phyloP scores from a whole-genome alignment of 2,113 vertebrate species.

The Pluvialis apricaria region DNA sequence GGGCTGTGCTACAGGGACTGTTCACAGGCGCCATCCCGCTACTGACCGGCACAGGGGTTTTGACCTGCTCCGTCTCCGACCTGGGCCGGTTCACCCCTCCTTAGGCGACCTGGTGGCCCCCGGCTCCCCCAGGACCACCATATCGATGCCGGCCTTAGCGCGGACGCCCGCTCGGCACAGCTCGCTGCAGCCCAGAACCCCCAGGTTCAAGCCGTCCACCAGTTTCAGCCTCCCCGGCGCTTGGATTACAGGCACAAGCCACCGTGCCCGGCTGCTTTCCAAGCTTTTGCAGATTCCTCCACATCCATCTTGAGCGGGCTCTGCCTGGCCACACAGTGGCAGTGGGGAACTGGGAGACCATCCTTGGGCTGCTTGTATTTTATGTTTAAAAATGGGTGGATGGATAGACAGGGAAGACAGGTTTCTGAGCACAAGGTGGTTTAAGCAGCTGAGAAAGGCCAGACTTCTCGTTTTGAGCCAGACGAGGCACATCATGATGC shows the following conservation, averaged over 20 bases:
- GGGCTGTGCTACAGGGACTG: constrained; percentile 75
- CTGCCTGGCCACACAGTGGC: not conserved
- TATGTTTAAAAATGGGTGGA: accelerated
- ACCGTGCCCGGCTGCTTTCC: constrained; percentile 64
- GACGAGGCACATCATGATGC: not conserved
- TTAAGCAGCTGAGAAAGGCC: not conserved
- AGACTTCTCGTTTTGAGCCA: accelerated
- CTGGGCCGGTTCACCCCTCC: constrained; percentile 60
- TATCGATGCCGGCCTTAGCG: constrained; percentile 57
- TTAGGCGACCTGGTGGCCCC: constrained; percentile 13
- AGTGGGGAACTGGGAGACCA: not conserved
- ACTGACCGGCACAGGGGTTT: constrained; percentile 69
- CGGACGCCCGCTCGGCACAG: constrained; percentile 65
- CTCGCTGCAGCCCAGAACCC: constrained; percentile 11
- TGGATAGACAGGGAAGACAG: too few species aligned
- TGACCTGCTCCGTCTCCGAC: constrained; percentile 69
- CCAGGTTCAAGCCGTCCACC: constrained; percentile 66
- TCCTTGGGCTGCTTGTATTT: not conserved
- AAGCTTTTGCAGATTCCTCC: not conserved
- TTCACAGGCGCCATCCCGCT: constrained; percentile 68
- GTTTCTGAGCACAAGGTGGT: not conserved
- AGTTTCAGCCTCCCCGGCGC: constrained; percentile 74
- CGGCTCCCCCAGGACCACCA: constrained; percentile 47
- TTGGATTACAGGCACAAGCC: constrained; percentile 85
- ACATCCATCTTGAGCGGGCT: accelerated